Conservation (phyloP, 2,797 vertebrate species). For the Esox lucius region DNA sequence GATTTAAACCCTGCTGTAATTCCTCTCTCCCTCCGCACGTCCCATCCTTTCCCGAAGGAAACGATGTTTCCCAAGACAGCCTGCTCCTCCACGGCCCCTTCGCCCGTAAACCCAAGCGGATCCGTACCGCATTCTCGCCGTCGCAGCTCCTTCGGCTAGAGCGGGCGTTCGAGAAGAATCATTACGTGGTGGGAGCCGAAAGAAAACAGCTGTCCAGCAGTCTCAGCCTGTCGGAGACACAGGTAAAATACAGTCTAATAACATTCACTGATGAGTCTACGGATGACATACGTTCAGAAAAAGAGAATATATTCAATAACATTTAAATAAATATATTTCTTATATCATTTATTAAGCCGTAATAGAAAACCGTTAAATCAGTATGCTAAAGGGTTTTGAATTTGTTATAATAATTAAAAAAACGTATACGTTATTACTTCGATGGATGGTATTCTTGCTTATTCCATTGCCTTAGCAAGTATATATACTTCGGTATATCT, state of each 20-base stretch:
- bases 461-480: too few relatives aligned
- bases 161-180: slow-evolving; percentile 97
- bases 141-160: slow-evolving; percentile 95
- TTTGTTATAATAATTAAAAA: too few relatives aligned
- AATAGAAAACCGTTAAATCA: too few relatives aligned
- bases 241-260: slow-evolving; percentile 71
- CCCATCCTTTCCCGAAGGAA: slow-evolving; percentile 69
- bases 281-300: not conserved
- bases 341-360: not conserved
- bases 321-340: not conserved
- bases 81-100: slow-evolving; percentile 95
- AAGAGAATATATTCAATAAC: not conserved
- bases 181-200: slow-evolving; percentile 96
- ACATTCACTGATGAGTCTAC: not conserved
- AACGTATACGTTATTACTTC: too few relatives aligned
- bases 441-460: too few relatives aligned
- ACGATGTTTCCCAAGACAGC: slow-evolving; percentile 90
- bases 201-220: slow-evolving; percentile 94
- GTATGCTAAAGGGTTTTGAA: not conserved
- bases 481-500: too few relatives aligned
- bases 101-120: slow-evolving; percentile 93
- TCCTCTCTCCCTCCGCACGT: not conserved
- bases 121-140: slow-evolving; percentile 95
- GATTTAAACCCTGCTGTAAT: not conserved
- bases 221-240: slow-evolving; percentile 93